Base-by-base conservation (phyloP, 2,888 invertebrate genomes). In the Orthosia cruda region DNA sequence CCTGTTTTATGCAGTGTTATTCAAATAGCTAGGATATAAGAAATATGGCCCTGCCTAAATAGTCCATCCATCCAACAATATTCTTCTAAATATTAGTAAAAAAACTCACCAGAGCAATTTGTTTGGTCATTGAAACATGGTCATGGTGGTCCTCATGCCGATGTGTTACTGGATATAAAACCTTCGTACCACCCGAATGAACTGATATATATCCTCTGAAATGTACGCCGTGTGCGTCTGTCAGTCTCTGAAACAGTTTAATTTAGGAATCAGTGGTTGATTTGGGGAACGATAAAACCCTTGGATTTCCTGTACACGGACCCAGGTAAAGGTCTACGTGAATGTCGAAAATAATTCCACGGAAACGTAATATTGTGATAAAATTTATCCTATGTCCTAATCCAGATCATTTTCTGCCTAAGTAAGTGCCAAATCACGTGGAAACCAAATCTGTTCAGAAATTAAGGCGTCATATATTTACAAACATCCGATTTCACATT, bases 151-250 rank as follows among this genome's bases (percentile, higher is more conserved):
- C 49, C 0, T 49, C 7, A 9, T 1, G 20, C 15, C 5, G 0
- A 9, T 32, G 1, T n/a, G 47, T 59, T 18, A n/a, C 16, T 9
- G 81, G 81, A 7, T 32, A 83, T n/a, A 65, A 45, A 12, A 81
- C 64, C 20, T 68, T 80, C 4, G 62, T 50, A 5, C 81, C 81
- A n/a, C 70, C 26, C 2, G 81, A 80, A 47, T 83, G 84, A 1
- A 81, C 7, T 5, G 81, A 79, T 16, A 81, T 0, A 47, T 81
- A 84, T 7, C 59, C 84, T 1, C 16, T 0, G 9, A 71, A 84
- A 54, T 50, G 54, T 18, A 1, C 50, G 0, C 2, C 15, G 7
- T 84, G 62, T 20, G 55, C 13, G 7, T 84, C 69, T 20, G 55
- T 3, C 18, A 80, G 9, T 16, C 4, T 71, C 76, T 75, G 71